These are phyloP conservation scores for Drosophila aff. DNA, from an alignment of 1,140 invertebrate species.

Conservation along the genomic window DNA sequence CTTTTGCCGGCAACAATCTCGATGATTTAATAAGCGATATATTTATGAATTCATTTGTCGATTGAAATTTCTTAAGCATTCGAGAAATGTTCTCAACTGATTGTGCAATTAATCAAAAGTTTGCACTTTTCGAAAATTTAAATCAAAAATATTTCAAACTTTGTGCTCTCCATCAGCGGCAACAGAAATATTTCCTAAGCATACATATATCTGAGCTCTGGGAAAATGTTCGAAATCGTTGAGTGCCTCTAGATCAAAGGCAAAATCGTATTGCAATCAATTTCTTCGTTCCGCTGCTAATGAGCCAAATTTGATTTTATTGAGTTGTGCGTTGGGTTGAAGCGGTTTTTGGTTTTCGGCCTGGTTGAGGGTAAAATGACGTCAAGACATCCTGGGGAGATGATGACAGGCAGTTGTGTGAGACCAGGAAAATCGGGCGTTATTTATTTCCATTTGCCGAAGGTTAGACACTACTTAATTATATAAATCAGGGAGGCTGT, in stretches of 20 bases:
- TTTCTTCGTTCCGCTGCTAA: constrained; percentile 67
- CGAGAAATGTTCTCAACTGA: constrained; percentile 13
- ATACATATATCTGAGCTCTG: constrained; percentile 14
- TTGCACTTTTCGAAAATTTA: constrained; percentile 27
- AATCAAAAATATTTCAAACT: constrained; percentile 50
- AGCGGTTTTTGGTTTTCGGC: constrained; percentile 9
- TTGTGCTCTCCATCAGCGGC: constrained; percentile 53
- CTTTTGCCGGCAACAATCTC: constrained; percentile 41
- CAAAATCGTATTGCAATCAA: constrained; percentile 75
- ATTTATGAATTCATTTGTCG: constrained; percentile 47
- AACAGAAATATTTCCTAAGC: constrained; percentile 15
- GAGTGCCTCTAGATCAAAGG: constrained; percentile 76
- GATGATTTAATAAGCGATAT: constrained; percentile 69
- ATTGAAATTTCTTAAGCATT: constrained; percentile 46
- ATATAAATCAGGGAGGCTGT: not conserved
- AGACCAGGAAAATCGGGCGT: not conserved
- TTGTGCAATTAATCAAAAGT: constrained; percentile 71
- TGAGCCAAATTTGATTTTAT: constrained; percentile 82
- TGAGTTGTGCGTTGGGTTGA: constrained; percentile 41
- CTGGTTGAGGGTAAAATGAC: constrained; percentile 9
- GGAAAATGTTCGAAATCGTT: constrained; percentile 36
- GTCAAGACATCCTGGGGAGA: constrained; percentile 31
- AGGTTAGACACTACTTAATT: not conserved
- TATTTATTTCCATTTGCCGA: constrained; percentile 1
- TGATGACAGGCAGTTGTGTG: constrained; percentile 2